phyloP scores from a whole-genome alignment of 1,140 invertebrate genomes.

The Drosophila melanogaster region Release_6_plus_ISO1_MT NT_037436.4:846001-846500 shows the following conservation, averaged over 20 bases:
- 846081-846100: conserved; percentile 60
- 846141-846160: conserved; percentile 69
- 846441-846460: conserved; percentile 86
- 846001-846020: conserved; percentile 80
- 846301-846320: background rate
- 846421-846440: conserved; percentile 86
- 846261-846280: conserved; percentile 85
- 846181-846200: conserved; percentile 84
- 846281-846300: no score
- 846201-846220: conserved; percentile 87
- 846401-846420: conserved; percentile 86
- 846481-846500: conserved; percentile 61
- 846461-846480: conserved; percentile 66
- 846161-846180: conserved; percentile 74
- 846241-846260: conserved; percentile 87
- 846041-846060: conserved; percentile 31
- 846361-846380: conserved; percentile 87
- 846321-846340: conserved; percentile 76
- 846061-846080: conserved; percentile 20
- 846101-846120: conserved; percentile 61
- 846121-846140: conserved; percentile 54
- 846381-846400: conserved; percentile 77
- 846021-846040: conserved; percentile 60
- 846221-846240: conserved; percentile 88
- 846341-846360: conserved; percentile 86